Evolutionary conservation across 2,888 invertebrate species (phyloP), one percentile per base, ranked within the genome.

Genomic region (Ichneumon xanthorius): DNA sequence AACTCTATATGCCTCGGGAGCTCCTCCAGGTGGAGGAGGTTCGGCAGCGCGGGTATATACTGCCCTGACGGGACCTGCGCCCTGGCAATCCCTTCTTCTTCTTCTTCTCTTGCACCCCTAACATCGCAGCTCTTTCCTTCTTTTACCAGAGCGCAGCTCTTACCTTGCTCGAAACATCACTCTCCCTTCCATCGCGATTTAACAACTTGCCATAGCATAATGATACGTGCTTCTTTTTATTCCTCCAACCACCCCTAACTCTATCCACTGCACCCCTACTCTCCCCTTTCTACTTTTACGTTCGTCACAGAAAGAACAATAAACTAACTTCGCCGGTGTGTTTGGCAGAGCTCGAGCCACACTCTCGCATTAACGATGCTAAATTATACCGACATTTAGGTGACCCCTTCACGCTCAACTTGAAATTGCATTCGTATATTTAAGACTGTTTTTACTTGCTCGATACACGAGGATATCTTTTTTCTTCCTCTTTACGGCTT

Each of bases 21-120:
- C 87, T 89, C 87, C 89, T 88, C 86, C 84, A 86, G 88, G 84
- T 88, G 85, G 86, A 78, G 84, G 87, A 89, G 88, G 75, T 78
- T 75, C 75, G 58, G 67, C 80, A 53, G 67, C 53, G 50, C 4
- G 50, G 58, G 65, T 45, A 37, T 19, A 65, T 53, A 19, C 67
- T 19, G 67, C 78, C 82, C 53, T 79, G 22, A 11, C 79, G 83
- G 71, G 86, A 85, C 88, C 87, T 88, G 88, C 88, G 88, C 88
- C 85, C 84, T 87, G 81, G 78, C 72, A 55, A 71, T 79, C 79
- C 79, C 82, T 82, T 80, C 85, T 65, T 78, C 45, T 55, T 70
- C 26, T 58, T 26, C 22, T n/a, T 61, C 61, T 30, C 63, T 63
- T 33, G 33, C 63, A 3, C 63, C 16, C 63, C 33, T 33, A 63